Base-by-base conservation (phyloP, 2,888 invertebrate species). In the Drosophila colorata region DNA sequence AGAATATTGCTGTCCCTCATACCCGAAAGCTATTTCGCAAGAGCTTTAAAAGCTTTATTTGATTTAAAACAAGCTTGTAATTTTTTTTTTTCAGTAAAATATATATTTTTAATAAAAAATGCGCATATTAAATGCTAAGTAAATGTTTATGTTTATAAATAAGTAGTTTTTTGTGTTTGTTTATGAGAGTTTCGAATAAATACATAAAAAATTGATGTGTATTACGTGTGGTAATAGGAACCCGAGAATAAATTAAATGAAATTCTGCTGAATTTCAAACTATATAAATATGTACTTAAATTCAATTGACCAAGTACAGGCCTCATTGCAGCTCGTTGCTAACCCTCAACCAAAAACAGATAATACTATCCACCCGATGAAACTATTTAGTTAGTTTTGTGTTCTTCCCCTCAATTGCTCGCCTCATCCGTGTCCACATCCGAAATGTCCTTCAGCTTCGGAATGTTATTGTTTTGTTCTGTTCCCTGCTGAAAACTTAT, bases 351-450 rank as follows among this genome's bases (percentile, higher is more conserved):
- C 31, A 38, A 72, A 60, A 46, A 58, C 44, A 52, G 46, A 33
- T 81, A 87, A 85, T 70, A 74, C 85, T 87, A 81, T 65, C 47
- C 60, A 66, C 57, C 58, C 9, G 0, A 9, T 8, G 28, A 31
- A 31, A 31, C 28, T 35, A 46, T 46, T 37, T n/a, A 48, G 31
- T 43, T 11, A 13, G 6, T 9, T 40, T 25, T 37, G 25, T 14
- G n/a, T 16, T 13, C 11, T 2, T 3, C 8, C 1, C n/a, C 41
- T 85, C 67, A 92, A 82, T 92, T 92, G 78, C 92, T 92, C 53
- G 91, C 91, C 72, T 92, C 92, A 59, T 92, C 92, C 40, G 91
- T 92, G 49, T 92, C 92, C 25, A 90, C 90, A 71, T 92, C 92
- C 20, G 90, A 84, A 46, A 91, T 91, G 49, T 88, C 89, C 65